Evolutionary conservation across 2,888 invertebrate genomes (phyloP), one percentile per base, ranked within the genome.

Genomic region (Napeogenes sylphis): DNA sequence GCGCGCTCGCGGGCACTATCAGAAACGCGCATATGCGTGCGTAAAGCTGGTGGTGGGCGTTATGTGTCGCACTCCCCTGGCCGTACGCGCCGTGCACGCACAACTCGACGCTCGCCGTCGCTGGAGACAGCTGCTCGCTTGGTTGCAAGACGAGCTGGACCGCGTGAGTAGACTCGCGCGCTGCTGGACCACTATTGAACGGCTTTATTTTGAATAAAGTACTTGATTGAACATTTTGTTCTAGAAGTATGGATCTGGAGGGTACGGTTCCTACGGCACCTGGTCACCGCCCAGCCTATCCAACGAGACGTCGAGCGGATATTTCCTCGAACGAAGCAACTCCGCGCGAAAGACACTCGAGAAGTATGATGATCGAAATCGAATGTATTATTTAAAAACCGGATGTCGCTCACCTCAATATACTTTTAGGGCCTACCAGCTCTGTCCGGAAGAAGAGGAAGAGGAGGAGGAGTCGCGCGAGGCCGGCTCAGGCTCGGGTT

Each of bases 1-100:
- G 73, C 94, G 97, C 67, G 96, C 97, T 64, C 98, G 98, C 87
- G 96, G 95, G 69, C 97, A 98, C 88, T 98, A 98, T 88, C 98
- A 98, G 86, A 98, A 98, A 89, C 93, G 98, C 70, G 97, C 98
- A 68, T 99, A 99, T 91, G 97, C 98, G 85, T 98, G 98, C 89
- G 97, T 99, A 68, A 99, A 99, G 91, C 96, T 97, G 82, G 93
- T 99, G 91, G 98, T 98, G 68, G 94, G 95, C 72, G 92, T 98
- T 69, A 97, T 98, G 92, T 93, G 94, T 75, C 95, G 96, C 84
- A 97, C 97, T 83, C 93, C 94, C 62, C 92, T 94, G 66, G 97
- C 97, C 33, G 93, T 95, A 76, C 93, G 94, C 77, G 94, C 98
- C 87, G 92, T 98, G 73, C 93, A 94, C 79, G 92, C 93, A 66